Percentiles rank a stretch among this genome's conserved stretches.
Conservation (phyloP, 2,113 vertebrate species). For the Speoplatyrhinus poulsoni region DNA sequence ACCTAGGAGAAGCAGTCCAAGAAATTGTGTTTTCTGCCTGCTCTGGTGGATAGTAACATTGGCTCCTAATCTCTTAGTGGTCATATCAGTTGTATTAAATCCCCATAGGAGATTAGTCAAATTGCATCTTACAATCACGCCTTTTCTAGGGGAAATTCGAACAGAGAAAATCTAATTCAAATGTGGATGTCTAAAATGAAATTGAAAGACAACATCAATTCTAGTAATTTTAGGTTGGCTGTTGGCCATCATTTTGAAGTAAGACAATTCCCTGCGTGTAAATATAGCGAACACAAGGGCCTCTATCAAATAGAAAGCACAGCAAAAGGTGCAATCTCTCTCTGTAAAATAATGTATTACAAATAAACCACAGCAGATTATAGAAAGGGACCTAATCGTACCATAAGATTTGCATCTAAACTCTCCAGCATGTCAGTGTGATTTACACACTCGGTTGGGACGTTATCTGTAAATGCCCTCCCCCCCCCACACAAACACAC, state of each 20-base stretch:
- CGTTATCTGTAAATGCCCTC: no score
- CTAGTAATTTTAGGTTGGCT: neutral
- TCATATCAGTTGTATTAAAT: conserved; percentile 64
- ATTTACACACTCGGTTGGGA: neutral
- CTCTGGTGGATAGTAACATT: conserved; percentile 38
- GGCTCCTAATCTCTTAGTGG: conserved; percentile 59
- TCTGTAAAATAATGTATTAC: neutral
- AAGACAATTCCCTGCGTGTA: neutral
- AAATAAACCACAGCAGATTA: neutral
- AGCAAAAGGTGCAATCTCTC: neutral
- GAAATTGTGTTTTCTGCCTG: conserved; percentile 52
- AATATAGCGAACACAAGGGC: neutral
- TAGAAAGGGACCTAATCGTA: neutral
- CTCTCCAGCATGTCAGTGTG: neutral
- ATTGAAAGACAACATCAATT: conserved; percentile 2
- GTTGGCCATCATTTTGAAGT: conserved; percentile 7
- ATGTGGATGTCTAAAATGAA: neutral
- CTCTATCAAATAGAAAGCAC: neutral
- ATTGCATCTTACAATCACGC: conserved; percentile 59
- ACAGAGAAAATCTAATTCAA: conserved; percentile 37
- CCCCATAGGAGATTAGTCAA: conserved; percentile 66
- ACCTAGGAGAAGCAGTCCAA: conserved; percentile 53
- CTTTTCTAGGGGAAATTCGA: conserved; percentile 39
- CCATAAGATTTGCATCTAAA: no score
- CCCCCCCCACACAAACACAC: no score